Evolutionary conservation across 2,113 vertebrate genomes (phyloP).

Genomic region (Anoura caudifer): DNA sequence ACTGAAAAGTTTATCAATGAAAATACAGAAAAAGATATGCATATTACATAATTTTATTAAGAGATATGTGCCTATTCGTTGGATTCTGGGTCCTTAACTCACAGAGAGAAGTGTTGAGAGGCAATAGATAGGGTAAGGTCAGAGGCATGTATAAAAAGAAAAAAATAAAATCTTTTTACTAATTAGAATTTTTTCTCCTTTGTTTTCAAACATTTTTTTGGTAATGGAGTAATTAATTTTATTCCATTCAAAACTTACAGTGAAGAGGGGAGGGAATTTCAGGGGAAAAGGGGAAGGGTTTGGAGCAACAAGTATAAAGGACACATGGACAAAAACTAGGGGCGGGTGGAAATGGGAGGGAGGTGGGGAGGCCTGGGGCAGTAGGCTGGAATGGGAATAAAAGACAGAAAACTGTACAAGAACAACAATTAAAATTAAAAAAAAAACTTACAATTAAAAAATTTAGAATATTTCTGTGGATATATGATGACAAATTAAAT

Average conservation of each 20-base stretch:
- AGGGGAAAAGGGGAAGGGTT: too few relatives aligned
- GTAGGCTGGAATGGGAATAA: too few relatives aligned
- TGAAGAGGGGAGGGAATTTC: too few relatives aligned
- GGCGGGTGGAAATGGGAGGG: too few relatives aligned
- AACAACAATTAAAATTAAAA: too few relatives aligned
- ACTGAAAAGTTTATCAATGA: constrained; percentile 1
- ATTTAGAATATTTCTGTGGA: not conserved
- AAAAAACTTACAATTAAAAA: not conserved
- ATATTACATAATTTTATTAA: not conserved
- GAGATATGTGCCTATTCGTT: not conserved
- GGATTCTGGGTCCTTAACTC: not conserved
- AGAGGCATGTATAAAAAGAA: not conserved
- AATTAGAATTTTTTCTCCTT: not conserved
- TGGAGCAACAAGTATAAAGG: too few relatives aligned
- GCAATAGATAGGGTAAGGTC: not conserved
- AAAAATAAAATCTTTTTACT: not conserved
- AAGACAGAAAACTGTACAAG: too few relatives aligned
- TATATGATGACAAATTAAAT: not conserved
- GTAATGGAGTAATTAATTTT: not conserved
- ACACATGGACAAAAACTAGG: too few relatives aligned
- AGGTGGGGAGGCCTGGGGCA: too few relatives aligned
- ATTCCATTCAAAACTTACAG: not conserved
- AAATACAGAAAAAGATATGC: not conserved
- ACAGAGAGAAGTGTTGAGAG: not conserved
- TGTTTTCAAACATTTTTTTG: not conserved